These are phyloP conservation scores for Monopis laevigella DNA, from an alignment of 2,888 invertebrate species.

Conservation along the genomic window DNA sequence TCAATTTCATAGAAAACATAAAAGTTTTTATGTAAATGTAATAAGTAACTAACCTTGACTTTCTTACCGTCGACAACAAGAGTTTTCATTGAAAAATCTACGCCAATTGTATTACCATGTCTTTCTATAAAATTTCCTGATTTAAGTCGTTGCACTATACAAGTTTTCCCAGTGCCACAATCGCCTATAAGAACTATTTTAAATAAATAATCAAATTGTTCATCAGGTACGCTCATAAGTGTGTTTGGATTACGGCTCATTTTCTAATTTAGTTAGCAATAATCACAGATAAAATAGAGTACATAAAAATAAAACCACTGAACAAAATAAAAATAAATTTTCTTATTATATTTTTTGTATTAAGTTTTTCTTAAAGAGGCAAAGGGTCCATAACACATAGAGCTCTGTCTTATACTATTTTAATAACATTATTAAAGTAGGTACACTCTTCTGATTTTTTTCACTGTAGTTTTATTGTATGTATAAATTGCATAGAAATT, in stretches of 20 bases:
- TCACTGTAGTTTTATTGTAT: too few species aligned
- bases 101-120: slow-evolving; percentile 96
- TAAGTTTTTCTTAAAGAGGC: too few species aligned
- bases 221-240: slow-evolving; percentile 79
- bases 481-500: too few species aligned
- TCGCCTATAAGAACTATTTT: slow-evolving; percentile 95
- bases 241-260: slow-evolving; percentile 83
- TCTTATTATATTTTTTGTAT: too few species aligned
- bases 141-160: slow-evolving; percentile 94
- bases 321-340: too few species aligned
- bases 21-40: not conserved
- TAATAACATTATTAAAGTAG: too few species aligned
- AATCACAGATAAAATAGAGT: too few species aligned
- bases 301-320: too few species aligned
- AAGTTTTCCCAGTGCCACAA: slow-evolving; percentile 92
- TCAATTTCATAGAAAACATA: not conserved
- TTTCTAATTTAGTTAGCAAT: slow-evolving; percentile 14
- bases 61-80: slow-evolving; percentile 92
- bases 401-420: too few species aligned
- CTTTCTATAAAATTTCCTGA: slow-evolving; percentile 95
- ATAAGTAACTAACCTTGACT: slow-evolving; percentile 78
- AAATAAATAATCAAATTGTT: slow-evolving; percentile 92
- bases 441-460: too few species aligned
- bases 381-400: too few species aligned
- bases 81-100: slow-evolving; percentile 99